Evolutionary conservation across 2,113 vertebrate species (phyloP), one percentile per base, ranked within the genome.

Genomic region (Phodopus roborovskii): DNA sequence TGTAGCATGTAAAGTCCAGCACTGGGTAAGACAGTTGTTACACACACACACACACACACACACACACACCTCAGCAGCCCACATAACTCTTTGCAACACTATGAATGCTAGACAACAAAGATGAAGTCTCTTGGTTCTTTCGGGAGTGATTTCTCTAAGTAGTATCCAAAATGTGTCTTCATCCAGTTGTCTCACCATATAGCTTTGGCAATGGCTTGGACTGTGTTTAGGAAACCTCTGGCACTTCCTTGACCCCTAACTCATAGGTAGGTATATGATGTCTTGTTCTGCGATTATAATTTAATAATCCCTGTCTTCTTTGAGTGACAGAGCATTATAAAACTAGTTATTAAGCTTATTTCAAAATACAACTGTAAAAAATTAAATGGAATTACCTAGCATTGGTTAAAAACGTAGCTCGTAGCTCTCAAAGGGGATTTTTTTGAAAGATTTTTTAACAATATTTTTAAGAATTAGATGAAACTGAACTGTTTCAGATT

Each of bases 391-490:
- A 66, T 84, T 66, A 84, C 28, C 16, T 84, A 33, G 26, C 39
- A 66, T 66, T 45, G 56, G 24, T 42, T 17, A 15, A 83, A 42
- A 62, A 62, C 28, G 39, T 83, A 62, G 13, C 24, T 30, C 28
- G 39, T 83, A 62, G 13, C 24, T 30, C n/a, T 30, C 81, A 83
- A 83, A 26, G 20, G 20, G 24, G 58, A 84, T 62, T 84, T 95
- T 95, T 53, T 95, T 68, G 1, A 84, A 96, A 93, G 10, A 85
- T 30, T 28, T 89, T 60, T 90, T 45, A 85, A 45, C 45, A 45
- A 91, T 87, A 64, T 75, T 50, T 87, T 70, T 62, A 95, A 88
- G 74, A 92, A 93, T 77, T 42, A 45, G 62, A 91, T 56, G 58
- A 53, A 42, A 71, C 26, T 71, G 9, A 33, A 53, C 16, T 88